Evolutionary conservation across 2,888 invertebrate species (phyloP), one percentile per base, ranked within the genome.

Genomic region (Melinaea menophilus): DNA sequence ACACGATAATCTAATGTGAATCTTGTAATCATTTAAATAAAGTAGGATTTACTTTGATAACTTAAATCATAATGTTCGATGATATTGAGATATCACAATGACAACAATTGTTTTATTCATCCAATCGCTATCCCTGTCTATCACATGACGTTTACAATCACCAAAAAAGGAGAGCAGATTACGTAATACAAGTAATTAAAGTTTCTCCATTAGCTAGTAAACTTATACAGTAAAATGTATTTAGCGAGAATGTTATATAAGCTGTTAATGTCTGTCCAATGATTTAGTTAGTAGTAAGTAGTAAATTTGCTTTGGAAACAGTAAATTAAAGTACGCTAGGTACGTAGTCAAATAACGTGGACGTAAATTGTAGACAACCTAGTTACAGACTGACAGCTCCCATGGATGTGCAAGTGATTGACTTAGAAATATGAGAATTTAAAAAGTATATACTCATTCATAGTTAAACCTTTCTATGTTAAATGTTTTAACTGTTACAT

Each of bases 281-380:
- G 65, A 69, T 67, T 69, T 67, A 69, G 62, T 66, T 67, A 59
- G 64, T 59, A 68, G 69, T 63, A 55, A 63, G 64, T 62, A 69
- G 69, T 66, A 70, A 67, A 66, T 68, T 71, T 59, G 55, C 61
- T 66, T 63, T 58, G 66, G 66, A 61, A 60, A 59, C 63, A 61
- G 61, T 59, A 58, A 55, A 61, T 56, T 60, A 62, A 55, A 64
- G 66, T 59, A 46, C 59, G 62, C 61, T 67, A 71, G 70, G 69
- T 71, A 66, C 76, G 80, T 79, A 82, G 79, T 78, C 78, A 77
- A 79, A 78, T 80, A 84, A 79, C 76, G 77, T 73, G 75, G 72
- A 77, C 79, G 81, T 85, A 84, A 82, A 81, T 84, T 75, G 75
- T 79, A 80, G 79, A 81, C 84, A 84, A 84, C 84, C 83, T 82